Base-by-base conservation (phyloP, 2,797 vertebrate genomes). In the Lerista edwardsae region DNA sequence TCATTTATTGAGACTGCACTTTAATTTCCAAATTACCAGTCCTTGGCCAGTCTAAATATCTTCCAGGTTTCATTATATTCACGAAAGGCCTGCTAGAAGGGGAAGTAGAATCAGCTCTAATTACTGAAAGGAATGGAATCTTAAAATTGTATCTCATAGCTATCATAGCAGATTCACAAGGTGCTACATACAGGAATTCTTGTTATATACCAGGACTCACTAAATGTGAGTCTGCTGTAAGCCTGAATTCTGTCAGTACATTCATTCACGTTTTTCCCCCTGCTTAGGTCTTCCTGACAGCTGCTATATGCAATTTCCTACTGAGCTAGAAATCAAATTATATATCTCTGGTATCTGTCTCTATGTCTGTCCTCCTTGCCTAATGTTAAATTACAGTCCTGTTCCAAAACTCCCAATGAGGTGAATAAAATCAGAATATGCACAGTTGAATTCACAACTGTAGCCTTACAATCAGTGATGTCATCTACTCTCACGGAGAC, bases 1-100 rank as follows among this genome's bases (percentile, higher is more conserved):
- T 82, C 57, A 84, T 91, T 93, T 91, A 76, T 83, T 87, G 78
- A 90, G 87, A 72, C 39, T 85, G 44, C 76, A 92, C 91, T 94
- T 93, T 94, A 94, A 93, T 94, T 93, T 86, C 84, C 84, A 88
- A 90, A 88, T 89, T 89, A 6, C 72, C 86, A 89, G 74, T 86
- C 87, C 44, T 61, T 86, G 84, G 84, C 85, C 90, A 78, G 21
- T 91, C 44, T 84, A 86, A 95, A 80, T 79, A 86, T 59, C 84
- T 87, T 89, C 62, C 76, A 82, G 78, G 77, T 84, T 90, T 79
- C 65, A 80, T 90, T 91, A 77, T n/a, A 89, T 77, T 3, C 65
- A 86, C 85, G 67, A 87, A 93, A 90, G 55, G 34, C 19, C 87
- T 93, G 88, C 84, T 39, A 25, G 85, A 87, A 92, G 44, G 36